A percentile compares a stretch with the other conserved stretches of the same genome.
phyloP scores from a whole-genome alignment of 2,888 invertebrate species.

The Catocala fraxini region DNA sequence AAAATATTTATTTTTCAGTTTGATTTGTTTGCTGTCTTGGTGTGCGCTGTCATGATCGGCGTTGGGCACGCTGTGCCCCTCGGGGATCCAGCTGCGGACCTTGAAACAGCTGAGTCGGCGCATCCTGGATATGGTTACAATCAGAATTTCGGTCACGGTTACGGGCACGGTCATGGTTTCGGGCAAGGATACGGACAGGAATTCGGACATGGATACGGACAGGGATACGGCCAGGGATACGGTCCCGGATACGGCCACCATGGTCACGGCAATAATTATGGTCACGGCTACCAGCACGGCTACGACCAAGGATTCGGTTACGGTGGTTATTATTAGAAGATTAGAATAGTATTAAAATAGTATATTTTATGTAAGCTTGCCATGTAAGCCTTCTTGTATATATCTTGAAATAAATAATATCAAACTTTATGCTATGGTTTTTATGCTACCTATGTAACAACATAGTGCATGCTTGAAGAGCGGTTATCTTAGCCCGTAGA shows the following conservation, averaged over 20 bases:
- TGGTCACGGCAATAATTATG: background rate
- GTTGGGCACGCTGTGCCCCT: background rate
- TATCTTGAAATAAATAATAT: too few species aligned
- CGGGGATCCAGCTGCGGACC: background rate
- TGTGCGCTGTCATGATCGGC: constrained; percentile 18
- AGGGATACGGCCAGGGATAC: background rate
- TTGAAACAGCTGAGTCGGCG: constrained; percentile 1
- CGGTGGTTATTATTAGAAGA: too few species aligned
- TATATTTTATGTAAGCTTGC: background rate
- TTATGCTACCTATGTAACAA: too few species aligned
- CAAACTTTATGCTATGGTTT: too few species aligned
- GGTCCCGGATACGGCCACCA: background rate
- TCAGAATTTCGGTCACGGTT: constrained; percentile 2
- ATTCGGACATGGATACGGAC: background rate
- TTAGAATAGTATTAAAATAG: background rate
- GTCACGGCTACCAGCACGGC: too few species aligned
- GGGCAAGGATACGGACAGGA: constrained; percentile 1
- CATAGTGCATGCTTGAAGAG: too few species aligned
- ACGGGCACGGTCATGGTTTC: constrained; percentile 5
- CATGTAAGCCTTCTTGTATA: too few species aligned
- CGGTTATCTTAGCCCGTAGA: too few species aligned
- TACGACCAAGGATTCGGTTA: too few species aligned
- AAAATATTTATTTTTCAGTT: constrained; percentile 17
- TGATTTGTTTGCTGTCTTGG: constrained; percentile 21
- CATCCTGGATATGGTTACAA: background rate